Percentiles rank a stretch among this genome's conserved stretches.
Conservation (phyloP, 2,888 invertebrate genomes). For the Aphidius colemani region DNA sequence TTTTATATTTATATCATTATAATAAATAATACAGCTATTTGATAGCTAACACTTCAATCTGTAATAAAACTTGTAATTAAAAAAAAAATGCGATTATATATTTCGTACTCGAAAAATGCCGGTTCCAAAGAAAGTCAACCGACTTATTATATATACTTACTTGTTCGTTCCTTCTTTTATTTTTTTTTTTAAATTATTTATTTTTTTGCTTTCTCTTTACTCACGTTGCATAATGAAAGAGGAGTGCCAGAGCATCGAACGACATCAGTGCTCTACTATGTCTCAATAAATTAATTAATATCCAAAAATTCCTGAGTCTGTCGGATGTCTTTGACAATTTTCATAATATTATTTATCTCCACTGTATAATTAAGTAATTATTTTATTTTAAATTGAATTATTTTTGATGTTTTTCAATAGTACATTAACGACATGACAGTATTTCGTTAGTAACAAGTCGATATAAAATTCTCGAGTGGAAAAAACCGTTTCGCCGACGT, state of each 20-base stretch:
- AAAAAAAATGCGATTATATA: slow-evolving; percentile 35
- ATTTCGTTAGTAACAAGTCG: too few species aligned
- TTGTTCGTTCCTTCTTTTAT: slow-evolving; percentile 4
- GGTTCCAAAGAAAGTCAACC: slow-evolving; percentile 43
- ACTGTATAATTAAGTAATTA: too few species aligned
- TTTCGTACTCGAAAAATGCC: slow-evolving; percentile 35
- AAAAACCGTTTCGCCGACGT: too few species aligned
- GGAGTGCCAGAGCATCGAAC: slow-evolving; percentile 40
- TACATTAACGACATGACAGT: too few species aligned
- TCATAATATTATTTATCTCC: too few species aligned
- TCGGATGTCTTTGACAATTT: too few species aligned
- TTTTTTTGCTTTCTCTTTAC: slow-evolving; percentile 55
- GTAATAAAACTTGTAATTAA: background rate
- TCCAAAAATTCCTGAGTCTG: too few species aligned
- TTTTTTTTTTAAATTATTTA: slow-evolving; percentile 40
- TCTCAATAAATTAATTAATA: background rate
- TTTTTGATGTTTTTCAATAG: too few species aligned
- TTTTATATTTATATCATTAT: background rate
- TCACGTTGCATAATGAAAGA: slow-evolving; percentile 50
- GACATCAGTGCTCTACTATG: too few species aligned
- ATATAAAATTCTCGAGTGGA: too few species aligned
- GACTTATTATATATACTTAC: slow-evolving; percentile 30
- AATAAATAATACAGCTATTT: background rate
- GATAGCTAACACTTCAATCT: background rate
- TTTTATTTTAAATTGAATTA: too few species aligned